Evolutionary conservation across 2,113 vertebrate species (phyloP).

Genomic region (mouse (Mus musculus)): DNA sequence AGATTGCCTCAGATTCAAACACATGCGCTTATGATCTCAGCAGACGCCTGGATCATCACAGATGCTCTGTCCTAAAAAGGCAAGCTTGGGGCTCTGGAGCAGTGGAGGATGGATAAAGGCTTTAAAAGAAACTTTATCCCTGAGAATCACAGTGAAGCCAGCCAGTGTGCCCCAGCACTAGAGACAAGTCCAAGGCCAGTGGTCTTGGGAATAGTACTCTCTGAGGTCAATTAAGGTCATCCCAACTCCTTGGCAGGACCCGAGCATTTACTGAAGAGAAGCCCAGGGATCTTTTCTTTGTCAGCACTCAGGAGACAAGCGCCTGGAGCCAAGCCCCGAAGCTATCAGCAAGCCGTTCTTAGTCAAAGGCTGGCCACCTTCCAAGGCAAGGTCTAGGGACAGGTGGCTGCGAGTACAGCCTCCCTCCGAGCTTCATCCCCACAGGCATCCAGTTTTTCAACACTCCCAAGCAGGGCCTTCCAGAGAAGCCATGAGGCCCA

Average conservation of each 20-base stretch:
- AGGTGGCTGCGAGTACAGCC: background rate
- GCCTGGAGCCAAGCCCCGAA: background rate
- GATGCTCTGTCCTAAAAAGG: background rate
- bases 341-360: background rate
- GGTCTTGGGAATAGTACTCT: background rate
- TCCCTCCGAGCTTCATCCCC: background rate
- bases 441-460: background rate
- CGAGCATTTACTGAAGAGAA: background rate
- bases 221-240: background rate
- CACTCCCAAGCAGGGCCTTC: background rate
- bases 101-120: background rate
- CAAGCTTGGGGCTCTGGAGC: background rate
- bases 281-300: background rate
- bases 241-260: background rate
- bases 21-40: background rate
- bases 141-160: background rate
- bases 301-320: background rate
- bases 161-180: background rate
- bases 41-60: background rate
- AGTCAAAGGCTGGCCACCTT: background rate
- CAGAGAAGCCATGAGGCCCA: background rate
- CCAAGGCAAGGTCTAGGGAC: conserved; percentile 20
- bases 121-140: background rate
- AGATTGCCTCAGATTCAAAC: background rate
- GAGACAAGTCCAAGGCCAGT: background rate